phyloP scores from a whole-genome alignment of 2,888 invertebrate species.

The Aspidiotus destructor region DNA sequence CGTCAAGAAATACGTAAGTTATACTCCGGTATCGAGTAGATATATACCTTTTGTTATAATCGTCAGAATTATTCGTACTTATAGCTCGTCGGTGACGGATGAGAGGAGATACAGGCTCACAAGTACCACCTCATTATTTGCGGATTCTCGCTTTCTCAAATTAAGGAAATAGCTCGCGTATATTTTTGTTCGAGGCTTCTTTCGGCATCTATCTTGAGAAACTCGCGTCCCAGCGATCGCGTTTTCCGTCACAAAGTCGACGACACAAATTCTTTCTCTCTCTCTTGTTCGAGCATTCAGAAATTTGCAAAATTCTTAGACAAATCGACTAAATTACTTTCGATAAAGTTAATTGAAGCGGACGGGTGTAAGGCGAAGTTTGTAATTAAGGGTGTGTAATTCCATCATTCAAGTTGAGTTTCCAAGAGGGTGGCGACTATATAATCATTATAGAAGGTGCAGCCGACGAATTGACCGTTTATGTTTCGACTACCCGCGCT shows the following conservation, averaged over 20 bases:
- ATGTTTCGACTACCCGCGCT: slow-evolving; percentile 15
- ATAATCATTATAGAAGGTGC: slow-evolving; percentile 2
- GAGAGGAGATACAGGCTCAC: no score
- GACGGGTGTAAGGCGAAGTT: slow-evolving; percentile 27
- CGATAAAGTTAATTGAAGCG: slow-evolving; percentile 27
- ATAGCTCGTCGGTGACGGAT: background rate
- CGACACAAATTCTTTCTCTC: slow-evolving; percentile 17
- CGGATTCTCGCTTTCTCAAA: no score
- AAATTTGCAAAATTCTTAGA: slow-evolving; percentile 28
- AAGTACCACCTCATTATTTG: no score
- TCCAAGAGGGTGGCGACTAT: background rate
- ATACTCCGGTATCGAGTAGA: background rate
- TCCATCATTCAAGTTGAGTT: slow-evolving; percentile 1
- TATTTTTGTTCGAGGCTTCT: no score
- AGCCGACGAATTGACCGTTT: slow-evolving; percentile 21
- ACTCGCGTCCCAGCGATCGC: background rate
- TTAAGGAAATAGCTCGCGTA: no score
- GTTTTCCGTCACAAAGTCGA: background rate
- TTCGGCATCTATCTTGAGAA: no score
- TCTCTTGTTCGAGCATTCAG: slow-evolving; percentile 13
- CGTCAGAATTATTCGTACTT: background rate
- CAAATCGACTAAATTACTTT: slow-evolving; percentile 27
- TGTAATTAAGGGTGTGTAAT: slow-evolving; percentile 28
- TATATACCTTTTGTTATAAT: slow-evolving; percentile 3
- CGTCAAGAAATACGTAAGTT: slow-evolving; percentile 8